Evolutionary conservation across 2,797 vertebrate genomes (phyloP).

Genomic region (Selene dorsalis): DNA sequence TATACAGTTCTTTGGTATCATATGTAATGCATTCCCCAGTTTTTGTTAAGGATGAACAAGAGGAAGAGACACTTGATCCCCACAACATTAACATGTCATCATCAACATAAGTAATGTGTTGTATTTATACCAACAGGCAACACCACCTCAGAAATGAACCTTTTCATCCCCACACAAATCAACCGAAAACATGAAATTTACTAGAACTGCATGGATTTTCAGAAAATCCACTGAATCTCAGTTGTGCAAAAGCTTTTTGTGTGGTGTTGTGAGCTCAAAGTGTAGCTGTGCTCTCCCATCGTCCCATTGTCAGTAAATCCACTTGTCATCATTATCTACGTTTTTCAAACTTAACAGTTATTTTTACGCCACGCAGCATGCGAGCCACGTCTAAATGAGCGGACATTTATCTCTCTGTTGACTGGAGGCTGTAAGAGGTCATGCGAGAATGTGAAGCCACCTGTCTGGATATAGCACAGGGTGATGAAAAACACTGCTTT

Average conservation of each 20-base stretch:
- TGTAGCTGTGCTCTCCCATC: background rate
- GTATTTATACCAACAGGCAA: constrained; percentile 43
- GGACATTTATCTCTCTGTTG: constrained; percentile 47
- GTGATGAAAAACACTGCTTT: constrained; percentile 59
- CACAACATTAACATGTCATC: constrained; percentile 49
- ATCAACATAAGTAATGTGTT: constrained; percentile 39
- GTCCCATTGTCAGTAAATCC: background rate
- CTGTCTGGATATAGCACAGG: constrained; percentile 52
- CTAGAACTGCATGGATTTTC: background rate
- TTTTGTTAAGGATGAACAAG: constrained; percentile 15
- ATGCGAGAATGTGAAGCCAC: constrained; percentile 33
- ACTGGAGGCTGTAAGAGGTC: constrained; percentile 17
- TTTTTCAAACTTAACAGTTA: constrained; percentile 44
- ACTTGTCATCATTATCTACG: constrained; percentile 23
- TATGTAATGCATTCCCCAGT: background rate
- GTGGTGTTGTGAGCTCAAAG: constrained; percentile 3
- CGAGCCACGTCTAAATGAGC: constrained; percentile 33
- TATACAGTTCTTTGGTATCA: constrained; percentile 18
- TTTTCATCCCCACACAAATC: constrained; percentile 5
- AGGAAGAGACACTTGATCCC: constrained; percentile 52
- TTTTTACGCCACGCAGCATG: constrained; percentile 26
- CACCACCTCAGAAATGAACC: constrained; percentile 15
- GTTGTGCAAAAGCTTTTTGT: background rate
- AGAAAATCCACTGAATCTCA: background rate
- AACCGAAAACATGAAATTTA: background rate